phyloP scores from a whole-genome alignment of 1,140 invertebrate genomes.

The Cyclargus thomasi region DNA sequence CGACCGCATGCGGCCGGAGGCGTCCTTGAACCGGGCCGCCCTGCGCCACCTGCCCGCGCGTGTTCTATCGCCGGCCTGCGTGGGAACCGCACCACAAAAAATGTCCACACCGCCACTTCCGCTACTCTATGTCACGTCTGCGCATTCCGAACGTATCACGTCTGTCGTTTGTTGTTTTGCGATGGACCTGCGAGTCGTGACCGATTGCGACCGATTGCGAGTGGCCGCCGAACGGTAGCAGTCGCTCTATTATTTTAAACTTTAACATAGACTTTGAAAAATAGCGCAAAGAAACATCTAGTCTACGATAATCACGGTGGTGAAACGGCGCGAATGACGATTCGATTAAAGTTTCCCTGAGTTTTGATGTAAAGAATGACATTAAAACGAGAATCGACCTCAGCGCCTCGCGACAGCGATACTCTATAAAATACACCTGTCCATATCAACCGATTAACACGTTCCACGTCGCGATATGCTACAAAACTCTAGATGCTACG shows the following conservation, averaged over 20 bases:
- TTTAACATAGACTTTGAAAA: too few relatives aligned
- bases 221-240: too few relatives aligned
- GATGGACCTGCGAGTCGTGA: too few relatives aligned
- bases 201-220: too few relatives aligned
- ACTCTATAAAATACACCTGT: not conserved
- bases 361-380: not conserved
- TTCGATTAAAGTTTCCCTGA: not conserved
- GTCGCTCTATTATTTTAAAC: too few relatives aligned
- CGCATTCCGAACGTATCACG: not conserved
- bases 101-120: not conserved
- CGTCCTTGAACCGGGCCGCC: not conserved
- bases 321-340: not conserved
- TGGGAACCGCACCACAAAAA: not conserved
- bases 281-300: not conserved
- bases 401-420: not conserved
- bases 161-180: not conserved
- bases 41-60: not conserved
- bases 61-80: not conserved
- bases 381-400: not conserved
- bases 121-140: not conserved
- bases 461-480: not conserved
- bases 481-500: not conserved
- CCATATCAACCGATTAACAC: not conserved
- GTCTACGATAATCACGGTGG: not conserved
- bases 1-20: not conserved